Evolutionary conservation across 1,140 invertebrate species (phyloP).

Genomic region (Drosophila bocqueti): DNA sequence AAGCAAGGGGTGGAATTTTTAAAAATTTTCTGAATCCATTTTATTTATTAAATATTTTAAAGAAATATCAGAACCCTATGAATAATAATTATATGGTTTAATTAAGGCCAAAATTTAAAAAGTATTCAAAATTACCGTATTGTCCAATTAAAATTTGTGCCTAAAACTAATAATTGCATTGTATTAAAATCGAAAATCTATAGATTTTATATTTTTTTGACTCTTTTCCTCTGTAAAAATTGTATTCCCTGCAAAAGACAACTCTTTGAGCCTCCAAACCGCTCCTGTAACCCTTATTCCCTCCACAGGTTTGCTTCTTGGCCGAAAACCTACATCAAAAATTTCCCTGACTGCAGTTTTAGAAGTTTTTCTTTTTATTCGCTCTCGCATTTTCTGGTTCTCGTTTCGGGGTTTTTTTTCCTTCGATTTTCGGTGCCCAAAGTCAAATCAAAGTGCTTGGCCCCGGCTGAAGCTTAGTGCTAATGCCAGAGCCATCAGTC

Average conservation of each 20-base stretch:
- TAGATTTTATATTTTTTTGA: not conserved
- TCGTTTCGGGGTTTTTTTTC: constrained; percentile 4
- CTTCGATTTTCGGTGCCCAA: constrained; percentile 46
- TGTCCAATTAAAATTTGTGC: not conserved
- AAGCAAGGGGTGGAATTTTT: not conserved
- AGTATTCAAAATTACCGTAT: no score
- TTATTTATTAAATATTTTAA: no score
- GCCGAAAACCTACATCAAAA: constrained; percentile 68
- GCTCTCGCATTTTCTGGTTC: constrained; percentile 25
- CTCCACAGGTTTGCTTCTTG: constrained; percentile 29
- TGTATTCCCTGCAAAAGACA: not conserved
- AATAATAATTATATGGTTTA: not conserved
- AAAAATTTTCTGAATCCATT: not conserved
- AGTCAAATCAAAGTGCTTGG: constrained; percentile 79
- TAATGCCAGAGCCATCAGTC: constrained; percentile 56
- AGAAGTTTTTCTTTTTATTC: constrained; percentile 70
- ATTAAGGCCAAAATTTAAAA: not conserved
- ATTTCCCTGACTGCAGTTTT: constrained; percentile 55
- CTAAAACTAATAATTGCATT: no score
- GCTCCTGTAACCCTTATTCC: constrained; percentile 45
- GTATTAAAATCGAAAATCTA: not conserved
- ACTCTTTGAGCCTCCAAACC: constrained; percentile 18
- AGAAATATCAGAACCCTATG: not conserved
- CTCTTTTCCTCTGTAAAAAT: not conserved
- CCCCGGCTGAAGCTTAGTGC: constrained; percentile 47